Conservation (phyloP, 2,797 vertebrate species). For the Coccyzus lansbergi region DNA sequence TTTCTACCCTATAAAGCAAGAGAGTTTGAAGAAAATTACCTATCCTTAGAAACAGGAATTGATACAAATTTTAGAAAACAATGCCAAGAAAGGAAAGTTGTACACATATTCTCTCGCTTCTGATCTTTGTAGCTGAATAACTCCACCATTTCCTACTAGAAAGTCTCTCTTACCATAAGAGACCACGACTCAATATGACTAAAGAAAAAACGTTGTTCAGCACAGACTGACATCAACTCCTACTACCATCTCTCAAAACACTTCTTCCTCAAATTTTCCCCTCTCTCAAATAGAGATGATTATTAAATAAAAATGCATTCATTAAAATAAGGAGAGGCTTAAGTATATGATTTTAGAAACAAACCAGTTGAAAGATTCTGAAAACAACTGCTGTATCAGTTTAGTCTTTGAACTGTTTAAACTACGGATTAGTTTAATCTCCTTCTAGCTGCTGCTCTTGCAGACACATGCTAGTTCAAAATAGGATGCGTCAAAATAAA, state of each 20-base stretch:
- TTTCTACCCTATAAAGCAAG: neutral
- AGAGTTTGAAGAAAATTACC: neutral
- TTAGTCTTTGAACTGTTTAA: neutral
- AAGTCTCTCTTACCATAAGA: neutral
- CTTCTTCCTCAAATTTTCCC: neutral
- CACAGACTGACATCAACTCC: neutral
- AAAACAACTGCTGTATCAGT: neutral
- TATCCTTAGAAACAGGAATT: neutral
- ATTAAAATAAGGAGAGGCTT: neutral
- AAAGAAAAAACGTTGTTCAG: neutral
- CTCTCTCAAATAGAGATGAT: neutral
- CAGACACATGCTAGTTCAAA: neutral
- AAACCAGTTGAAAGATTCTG: neutral
- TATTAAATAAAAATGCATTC: neutral
- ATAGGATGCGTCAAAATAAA: neutral
- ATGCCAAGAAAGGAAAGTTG: neutral
- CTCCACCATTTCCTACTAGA: neutral
- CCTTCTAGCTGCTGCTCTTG: neutral
- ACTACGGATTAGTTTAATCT: neutral
- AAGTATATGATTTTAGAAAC: neutral
- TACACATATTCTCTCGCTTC: neutral
- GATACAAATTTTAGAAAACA: neutral
- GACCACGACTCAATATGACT: neutral
- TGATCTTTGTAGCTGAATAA: neutral
- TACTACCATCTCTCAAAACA: neutral